Conservation (phyloP, 2,113 vertebrate species). For the Saimiri boliviensis region DNA sequence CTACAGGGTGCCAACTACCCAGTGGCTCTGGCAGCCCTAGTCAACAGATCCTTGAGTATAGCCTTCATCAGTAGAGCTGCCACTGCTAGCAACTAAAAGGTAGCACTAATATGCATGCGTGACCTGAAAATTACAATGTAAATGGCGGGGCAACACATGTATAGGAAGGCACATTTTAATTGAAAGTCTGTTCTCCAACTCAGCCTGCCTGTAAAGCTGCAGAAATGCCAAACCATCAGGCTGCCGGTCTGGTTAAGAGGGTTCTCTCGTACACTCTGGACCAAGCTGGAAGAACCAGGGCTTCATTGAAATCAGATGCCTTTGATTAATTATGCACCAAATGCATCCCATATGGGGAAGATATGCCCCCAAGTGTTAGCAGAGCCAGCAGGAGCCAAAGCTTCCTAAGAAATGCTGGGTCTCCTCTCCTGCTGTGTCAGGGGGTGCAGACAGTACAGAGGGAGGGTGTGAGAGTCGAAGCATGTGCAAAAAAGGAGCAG, state of each 20-base stretch:
- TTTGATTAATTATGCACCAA: slow-evolving; percentile 49
- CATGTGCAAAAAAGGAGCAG: not conserved
- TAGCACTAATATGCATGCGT: not conserved
- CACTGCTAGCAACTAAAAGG: not conserved
- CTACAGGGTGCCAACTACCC: not conserved
- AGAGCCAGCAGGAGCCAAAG: not conserved
- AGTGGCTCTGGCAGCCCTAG: not conserved
- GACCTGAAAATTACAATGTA: slow-evolving; percentile 14
- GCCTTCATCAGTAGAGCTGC: not conserved
- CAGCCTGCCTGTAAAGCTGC: not conserved
- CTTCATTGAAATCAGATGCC: slow-evolving; percentile 10
- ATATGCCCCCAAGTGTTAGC: not conserved
- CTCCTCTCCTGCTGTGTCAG: not conserved
- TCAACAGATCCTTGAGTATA: not conserved
- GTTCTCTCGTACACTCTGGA: not conserved
- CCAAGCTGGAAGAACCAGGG: not conserved
- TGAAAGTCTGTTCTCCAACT: slow-evolving; percentile 51
- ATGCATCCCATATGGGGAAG: not conserved
- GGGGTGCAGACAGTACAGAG: rapidly evolving
- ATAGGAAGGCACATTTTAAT: slow-evolving; percentile 46
- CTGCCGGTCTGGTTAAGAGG: slow-evolving; percentile 46
- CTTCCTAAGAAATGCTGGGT: not conserved
- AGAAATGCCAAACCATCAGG: not conserved
- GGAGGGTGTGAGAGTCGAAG: not conserved
- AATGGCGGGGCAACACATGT: not conserved